Evolutionary conservation across 1,140 invertebrate species (phyloP), one percentile per base, ranked within the genome.

Genomic region (Lordiphosa mommai): DNA sequence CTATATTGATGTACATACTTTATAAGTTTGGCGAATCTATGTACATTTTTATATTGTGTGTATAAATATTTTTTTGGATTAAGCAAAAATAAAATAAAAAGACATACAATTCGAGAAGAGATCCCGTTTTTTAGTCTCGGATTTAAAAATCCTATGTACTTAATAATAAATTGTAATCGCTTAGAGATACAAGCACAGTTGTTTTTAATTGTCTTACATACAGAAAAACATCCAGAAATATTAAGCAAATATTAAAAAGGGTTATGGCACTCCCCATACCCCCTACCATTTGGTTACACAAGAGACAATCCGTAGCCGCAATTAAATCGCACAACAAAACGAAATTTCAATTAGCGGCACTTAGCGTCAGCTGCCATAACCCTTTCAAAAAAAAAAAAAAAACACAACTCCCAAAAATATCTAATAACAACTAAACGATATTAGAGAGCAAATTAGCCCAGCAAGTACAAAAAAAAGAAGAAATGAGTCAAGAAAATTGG

Each of bases 301-400:
- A 27, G 4, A 32, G 40, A 56, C 38, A 29, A 16, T 41, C 17
- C 20, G 30, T 50, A 37, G 46, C 48, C 41, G 47, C 77, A 84
- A 84, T 84, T 84, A 84, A 65, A 82, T 61, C 40, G 57, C 55
- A 57, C 57, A 67, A 68, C 58, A 68, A 63, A 27, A 77, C 68
- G 64, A 84, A 84, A 70, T 84, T 84, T 84, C 77, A 84, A 84
- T 84, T 84, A 84, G 77, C 68, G 68, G 59, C 79, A 84, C 77
- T 84, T 84, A 85, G 68, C 60, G 67, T 41, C 77, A 85, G 72
- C 77, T 84, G 77, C 57, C 72, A 82, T 64, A 77, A 61, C 55
- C 36, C 41, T 63, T 49, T 46, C 48, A 66, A 61, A 47, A 61
- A 53, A 52, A 46, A 50, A 33, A 63, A 60, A 60, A 38, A 36